Base-by-base conservation (phyloP, 2,888 invertebrate genomes). In the Meteorus colon region DNA sequence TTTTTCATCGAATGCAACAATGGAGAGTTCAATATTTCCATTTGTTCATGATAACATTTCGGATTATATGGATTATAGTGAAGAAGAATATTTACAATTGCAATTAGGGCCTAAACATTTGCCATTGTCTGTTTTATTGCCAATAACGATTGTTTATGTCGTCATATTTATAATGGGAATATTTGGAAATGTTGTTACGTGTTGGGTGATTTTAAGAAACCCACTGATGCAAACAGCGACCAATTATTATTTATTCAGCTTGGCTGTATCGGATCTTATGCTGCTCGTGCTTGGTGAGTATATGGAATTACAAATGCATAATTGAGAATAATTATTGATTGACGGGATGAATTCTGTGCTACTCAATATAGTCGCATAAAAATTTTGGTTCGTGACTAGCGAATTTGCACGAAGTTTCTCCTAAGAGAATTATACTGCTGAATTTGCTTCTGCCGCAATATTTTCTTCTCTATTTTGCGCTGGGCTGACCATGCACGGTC, bases 181-280 rank as follows among this genome's bases (percentile, higher is more conserved):
- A 41, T 90, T 95, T 48, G 97, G 97, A 6, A 97, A 97, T 87
- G 91, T 94, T 27, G 93, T 94, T 2, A 96, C 97, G 4, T 97
- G 97, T 86, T 92, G 95, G 65, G 96, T 97, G n/a, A 96, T 97
- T 75, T 92, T 94, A 27, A 92, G 92, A 37, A 95, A 96, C 86
- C 92, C 93, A 0, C 92, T 93, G 4, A 94, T 97, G 94, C 96
- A 96, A 84, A 96, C 96, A 0, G 95, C 96, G 0, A 97, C 97
- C 0, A 97, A 97, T 88, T 97, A 96, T 87, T 97, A 97, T 86
- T 91, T 97, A 55, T 96, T 97, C 91, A 96, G 95, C 86, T 90
- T 97, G 89, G 96, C 97, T n/a, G 90, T 97, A 1, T 96, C 96
- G 19, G 97, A 97, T 89, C 90, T 97, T 27, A 92, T 95, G 62